Evolutionary conservation across 1,140 invertebrate genomes (phyloP).

Genomic region (Drosophila punjabiensis): DNA sequence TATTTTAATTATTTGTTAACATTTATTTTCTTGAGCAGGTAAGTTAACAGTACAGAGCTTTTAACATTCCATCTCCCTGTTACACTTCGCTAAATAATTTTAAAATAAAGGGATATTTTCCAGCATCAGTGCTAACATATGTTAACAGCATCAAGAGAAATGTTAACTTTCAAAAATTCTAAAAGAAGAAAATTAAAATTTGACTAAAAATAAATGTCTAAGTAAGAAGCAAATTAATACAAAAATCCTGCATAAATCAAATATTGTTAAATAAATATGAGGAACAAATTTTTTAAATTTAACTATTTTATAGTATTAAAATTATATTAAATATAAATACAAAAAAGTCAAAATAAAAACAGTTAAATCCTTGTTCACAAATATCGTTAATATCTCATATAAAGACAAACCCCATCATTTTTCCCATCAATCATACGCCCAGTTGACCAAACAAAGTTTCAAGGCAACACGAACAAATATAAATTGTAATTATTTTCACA

Average conservation of each 20-base stretch:
- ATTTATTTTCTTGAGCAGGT: neutral
- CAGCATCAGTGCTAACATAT: neutral
- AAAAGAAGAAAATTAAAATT: too few species aligned
- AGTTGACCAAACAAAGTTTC: conserved; percentile 1
- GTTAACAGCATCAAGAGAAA: neutral
- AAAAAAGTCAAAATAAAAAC: neutral
- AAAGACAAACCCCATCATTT: neutral
- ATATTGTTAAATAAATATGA: too few species aligned
- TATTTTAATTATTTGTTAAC: neutral
- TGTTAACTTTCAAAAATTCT: neutral
- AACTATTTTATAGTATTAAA: neutral
- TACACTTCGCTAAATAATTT: neutral
- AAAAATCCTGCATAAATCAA: neutral
- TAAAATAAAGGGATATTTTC: conserved; percentile 49
- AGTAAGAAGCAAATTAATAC: neutral
- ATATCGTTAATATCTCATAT: neutral
- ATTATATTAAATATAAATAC: neutral
- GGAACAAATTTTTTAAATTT: too few species aligned
- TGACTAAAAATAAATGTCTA: neutral
- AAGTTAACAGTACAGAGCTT: neutral
- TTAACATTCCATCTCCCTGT: neutral
- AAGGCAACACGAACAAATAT: neutral
- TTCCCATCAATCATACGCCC: conserved; percentile 31
- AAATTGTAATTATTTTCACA: conserved; percentile 7
- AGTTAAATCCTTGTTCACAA: too few species aligned